Evolutionary conservation across 1,140 invertebrate genomes (phyloP), one percentile per base, ranked within the genome.

Genomic region (Portunus trituberculatus): DNA sequence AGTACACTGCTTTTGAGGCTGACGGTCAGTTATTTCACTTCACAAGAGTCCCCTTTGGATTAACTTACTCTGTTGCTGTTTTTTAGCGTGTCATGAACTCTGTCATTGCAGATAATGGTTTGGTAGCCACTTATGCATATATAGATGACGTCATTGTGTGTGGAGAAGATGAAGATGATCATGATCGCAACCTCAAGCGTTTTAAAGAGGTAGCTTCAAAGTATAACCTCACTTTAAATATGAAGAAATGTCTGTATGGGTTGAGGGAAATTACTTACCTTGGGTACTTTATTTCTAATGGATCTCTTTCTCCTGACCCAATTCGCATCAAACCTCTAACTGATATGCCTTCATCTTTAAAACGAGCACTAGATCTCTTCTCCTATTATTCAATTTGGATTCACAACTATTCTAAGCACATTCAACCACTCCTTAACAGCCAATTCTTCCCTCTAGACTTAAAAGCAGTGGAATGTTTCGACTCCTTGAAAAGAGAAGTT

Each of bases 1-100:
- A 95, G 16, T 96, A 96, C 67, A 91, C 46, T n/a, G 46, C 39
- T 52, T 91, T 91, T 91, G 89, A 91, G 46, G 45, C 89, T 48
- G 32, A 48, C n/a, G 32, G 46, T 8, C 4, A 25, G 46, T n/a
- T 91, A 45, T 52, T 16, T 4, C 48, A 91, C 4, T 91, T 46
- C 32, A 46, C 0, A 59, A n/a, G 46, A 12, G n/a, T 91, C 8
- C 45, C 89, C 0, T 91, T 91, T 25, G 89, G 48, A 0, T 14
- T 91, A 14, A 91, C 89, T 29, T 59, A 91, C 28, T 39, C 32
- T 16, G 89, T 45, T 29, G 14, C 32, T 31, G 86, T 1, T 52
- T 91, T 91, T 28, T 46, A 91, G 45, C 7, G 46, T 1, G 25
- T 91, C 0, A 91, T 91, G 25, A 3, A 91, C 20, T n/a, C 32